These are phyloP conservation scores for Pemphredon lugubris DNA, from an alignment of 2,888 invertebrate genomes.

Conservation along the genomic window DNA sequence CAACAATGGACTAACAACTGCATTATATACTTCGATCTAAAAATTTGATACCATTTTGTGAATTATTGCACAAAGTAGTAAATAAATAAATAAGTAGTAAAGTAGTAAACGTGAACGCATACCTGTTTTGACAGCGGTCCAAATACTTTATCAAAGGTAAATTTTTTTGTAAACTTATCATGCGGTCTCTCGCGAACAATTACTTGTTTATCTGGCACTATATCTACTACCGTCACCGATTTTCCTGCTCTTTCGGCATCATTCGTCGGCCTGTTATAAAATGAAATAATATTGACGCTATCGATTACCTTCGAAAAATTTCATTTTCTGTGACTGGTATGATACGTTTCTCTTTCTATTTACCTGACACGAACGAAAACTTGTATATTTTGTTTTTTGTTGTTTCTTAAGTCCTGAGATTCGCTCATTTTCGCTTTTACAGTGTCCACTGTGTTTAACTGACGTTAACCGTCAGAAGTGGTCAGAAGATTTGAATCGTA, in stretches of 20 bases:
- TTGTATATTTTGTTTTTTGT: constrained; percentile 92
- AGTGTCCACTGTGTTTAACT: too few species aligned
- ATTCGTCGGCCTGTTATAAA: constrained; percentile 88
- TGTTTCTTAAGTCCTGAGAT: constrained; percentile 76
- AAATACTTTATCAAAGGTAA: constrained; percentile 94
- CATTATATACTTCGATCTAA: constrained; percentile 92
- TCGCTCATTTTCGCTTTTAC: constrained; percentile 74
- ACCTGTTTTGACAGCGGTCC: constrained; percentile 91
- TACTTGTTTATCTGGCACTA: constrained; percentile 86
- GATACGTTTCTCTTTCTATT: constrained; percentile 59
- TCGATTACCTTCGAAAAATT: neutral
- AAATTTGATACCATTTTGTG: too few species aligned
- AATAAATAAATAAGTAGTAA: too few species aligned
- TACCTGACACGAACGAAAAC: constrained; percentile 94
- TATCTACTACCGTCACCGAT: constrained; percentile 87
- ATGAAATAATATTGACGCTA: constrained; percentile 45
- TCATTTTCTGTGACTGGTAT: neutral
- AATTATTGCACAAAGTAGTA: too few species aligned
- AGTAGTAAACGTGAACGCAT: too few species aligned
- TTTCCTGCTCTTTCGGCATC: constrained; percentile 87
- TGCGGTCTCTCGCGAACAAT: constrained; percentile 84
- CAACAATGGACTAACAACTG: constrained; percentile 93
- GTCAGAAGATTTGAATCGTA: too few species aligned
- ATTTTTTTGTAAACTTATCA: constrained; percentile 88
- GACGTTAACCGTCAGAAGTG: too few species aligned